phyloP scores from a whole-genome alignment of 1,140 invertebrate species.

The Papilio glaucus region DNA sequence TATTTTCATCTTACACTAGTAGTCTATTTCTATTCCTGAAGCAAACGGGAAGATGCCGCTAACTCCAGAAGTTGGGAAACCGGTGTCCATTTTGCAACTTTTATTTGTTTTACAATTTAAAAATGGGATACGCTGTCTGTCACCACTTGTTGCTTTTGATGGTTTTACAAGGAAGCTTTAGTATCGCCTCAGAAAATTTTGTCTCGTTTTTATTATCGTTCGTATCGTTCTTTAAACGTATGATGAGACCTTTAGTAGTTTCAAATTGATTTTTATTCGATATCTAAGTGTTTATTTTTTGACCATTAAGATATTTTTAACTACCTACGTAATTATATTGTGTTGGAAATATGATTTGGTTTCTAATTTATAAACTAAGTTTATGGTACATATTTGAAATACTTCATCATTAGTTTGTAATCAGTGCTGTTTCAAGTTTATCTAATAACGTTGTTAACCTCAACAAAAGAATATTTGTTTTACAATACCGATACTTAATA shows the following conservation, averaged over 20 bases:
- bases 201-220: neutral
- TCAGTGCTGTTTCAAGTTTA: no score
- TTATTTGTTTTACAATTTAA: constrained; percentile 28
- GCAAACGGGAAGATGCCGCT: constrained; percentile 16
- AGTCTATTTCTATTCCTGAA: constrained; percentile 29
- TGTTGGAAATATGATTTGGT: no score
- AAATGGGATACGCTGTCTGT: constrained; percentile 16
- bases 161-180: constrained; percentile 16
- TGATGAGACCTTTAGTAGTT: neutral
- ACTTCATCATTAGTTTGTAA: no score
- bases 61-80: constrained; percentile 19
- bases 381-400: no score
- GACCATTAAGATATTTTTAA: neutral
- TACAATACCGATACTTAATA: no score
- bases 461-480: no score
- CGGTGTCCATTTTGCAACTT: constrained; percentile 26
- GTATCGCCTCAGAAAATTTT: neutral
- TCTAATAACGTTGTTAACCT: no score
- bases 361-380: no score
- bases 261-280: neutral
- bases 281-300: neutral
- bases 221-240: neutral
- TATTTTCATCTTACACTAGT: neutral
- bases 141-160: constrained; percentile 27
- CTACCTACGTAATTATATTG: no score